phyloP scores from a whole-genome alignment of 2,797 vertebrate species.

The Eleutherodactylus coqui region DNA sequence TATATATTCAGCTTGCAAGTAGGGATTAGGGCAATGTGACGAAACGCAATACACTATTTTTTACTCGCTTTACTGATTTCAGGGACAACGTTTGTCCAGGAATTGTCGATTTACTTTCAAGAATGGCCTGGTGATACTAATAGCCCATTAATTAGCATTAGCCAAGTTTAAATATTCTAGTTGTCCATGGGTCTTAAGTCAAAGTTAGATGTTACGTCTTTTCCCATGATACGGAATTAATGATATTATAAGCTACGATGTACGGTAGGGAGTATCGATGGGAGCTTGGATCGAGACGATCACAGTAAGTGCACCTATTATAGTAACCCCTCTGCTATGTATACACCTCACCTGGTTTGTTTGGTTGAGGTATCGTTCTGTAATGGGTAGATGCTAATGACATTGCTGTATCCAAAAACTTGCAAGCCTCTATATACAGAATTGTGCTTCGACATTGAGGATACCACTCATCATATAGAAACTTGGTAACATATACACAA shows the following conservation, averaged over 20 bases:
- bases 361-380: neutral
- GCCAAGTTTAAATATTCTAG: neutral
- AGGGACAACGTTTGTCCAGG: neutral
- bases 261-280: neutral
- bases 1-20: slow-evolving; percentile 23
- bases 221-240: neutral
- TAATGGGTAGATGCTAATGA: neutral
- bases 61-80: neutral
- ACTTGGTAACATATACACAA: neutral
- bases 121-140: neutral
- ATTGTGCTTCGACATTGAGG: neutral
- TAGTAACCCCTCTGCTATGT: neutral
- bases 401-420: neutral
- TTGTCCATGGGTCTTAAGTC: too few species aligned
- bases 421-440: slow-evolving; percentile 12
- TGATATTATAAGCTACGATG: neutral
- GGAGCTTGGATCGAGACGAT: neutral
- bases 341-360: slow-evolving; percentile 1
- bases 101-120: neutral
- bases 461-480: neutral
- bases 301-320: neutral
- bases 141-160: neutral
- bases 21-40: neutral
- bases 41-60: neutral
- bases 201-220: neutral